Base-by-base conservation (phyloP, 2,888 invertebrate species). In the Pyrgus malvae region DNA sequence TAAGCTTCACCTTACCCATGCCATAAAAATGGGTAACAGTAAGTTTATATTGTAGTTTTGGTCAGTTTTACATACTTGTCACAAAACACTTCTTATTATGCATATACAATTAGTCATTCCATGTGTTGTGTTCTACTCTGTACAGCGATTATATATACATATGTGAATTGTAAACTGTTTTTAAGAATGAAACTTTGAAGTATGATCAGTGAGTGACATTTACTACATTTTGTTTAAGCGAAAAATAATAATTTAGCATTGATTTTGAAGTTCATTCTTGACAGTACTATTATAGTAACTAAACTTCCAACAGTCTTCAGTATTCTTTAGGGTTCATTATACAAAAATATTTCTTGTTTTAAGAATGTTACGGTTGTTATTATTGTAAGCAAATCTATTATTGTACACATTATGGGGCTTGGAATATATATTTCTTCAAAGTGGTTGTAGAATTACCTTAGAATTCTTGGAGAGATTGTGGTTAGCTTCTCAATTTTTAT, bases 121-220 rank as follows among this genome's bases (percentile, higher is more conserved):
- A 81, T 78, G 67, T 57, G 58, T 75, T 80, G 80, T 80, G 78
- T 81, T 80, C 73, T 74, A 68, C 72, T 70, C 70, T 75, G 64
- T 58, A 48, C 57, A 53, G 35, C 9, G 12, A 7, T 44, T 31
- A 46, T 14, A 25, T 25, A 21, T 46, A 12, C 42, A 25, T 50
- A 25, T 3, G 17, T 31, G 9, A 8, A 14, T 7, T 17, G 12
- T 23, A 23, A 4, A 25, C 25, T 17, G 2, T 17, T n/a, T n/a
- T 17, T n/a, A 21, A 38, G n/a, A 21, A 19, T n/a, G 11, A 21
- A 21, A 3, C 23, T 23, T 23, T 19, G 19, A 21, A 27, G 11
- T 11, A 14, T 7, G 12, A 12, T 12, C 37, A 9, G 17, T 17
- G 16, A 17, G 16, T 16, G 7, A 12, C 33, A n/a, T n/a, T n/a